These are phyloP conservation scores for Xiphorhynchus erythropygius DNA, from an alignment of 2,797 vertebrate species.

Conservation along the genomic window DNA sequence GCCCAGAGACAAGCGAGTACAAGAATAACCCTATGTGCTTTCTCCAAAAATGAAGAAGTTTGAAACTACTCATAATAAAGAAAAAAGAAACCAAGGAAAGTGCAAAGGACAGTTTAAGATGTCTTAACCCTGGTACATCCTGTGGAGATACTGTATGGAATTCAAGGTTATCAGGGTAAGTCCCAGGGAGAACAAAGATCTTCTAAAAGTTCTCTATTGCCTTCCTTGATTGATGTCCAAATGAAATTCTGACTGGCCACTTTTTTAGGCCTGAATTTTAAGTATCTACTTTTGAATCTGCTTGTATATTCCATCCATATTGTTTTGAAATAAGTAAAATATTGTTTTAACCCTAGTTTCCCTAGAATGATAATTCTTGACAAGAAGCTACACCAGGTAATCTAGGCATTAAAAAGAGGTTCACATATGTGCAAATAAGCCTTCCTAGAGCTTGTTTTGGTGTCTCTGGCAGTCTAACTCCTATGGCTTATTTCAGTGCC, in stretches of 20 bases:
- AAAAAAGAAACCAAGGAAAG: background rate
- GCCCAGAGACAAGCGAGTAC: background rate
- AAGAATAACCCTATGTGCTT: background rate
- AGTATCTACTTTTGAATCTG: background rate
- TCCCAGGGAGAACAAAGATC: background rate
- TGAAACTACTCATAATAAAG: background rate
- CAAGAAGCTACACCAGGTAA: background rate
- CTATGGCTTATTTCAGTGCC: background rate
- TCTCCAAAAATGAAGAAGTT: background rate
- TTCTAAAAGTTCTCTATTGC: background rate
- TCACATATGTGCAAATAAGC: background rate
- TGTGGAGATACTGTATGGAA: background rate
- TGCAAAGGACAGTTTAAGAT: background rate
- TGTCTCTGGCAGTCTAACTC: background rate
- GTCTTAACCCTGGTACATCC: background rate
- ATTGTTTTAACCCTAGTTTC: background rate
- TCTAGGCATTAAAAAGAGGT: background rate
- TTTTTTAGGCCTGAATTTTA: background rate
- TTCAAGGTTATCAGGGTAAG: background rate
- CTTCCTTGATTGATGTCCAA: background rate
- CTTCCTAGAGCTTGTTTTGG: background rate
- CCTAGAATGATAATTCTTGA: background rate
- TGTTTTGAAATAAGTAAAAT: background rate
- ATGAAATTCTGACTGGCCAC: background rate
- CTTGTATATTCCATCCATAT: background rate